Evolutionary conservation across 2,797 vertebrate species (phyloP), one percentile per base, ranked within the genome.

Genomic region (Ceryle rudis): DNA sequence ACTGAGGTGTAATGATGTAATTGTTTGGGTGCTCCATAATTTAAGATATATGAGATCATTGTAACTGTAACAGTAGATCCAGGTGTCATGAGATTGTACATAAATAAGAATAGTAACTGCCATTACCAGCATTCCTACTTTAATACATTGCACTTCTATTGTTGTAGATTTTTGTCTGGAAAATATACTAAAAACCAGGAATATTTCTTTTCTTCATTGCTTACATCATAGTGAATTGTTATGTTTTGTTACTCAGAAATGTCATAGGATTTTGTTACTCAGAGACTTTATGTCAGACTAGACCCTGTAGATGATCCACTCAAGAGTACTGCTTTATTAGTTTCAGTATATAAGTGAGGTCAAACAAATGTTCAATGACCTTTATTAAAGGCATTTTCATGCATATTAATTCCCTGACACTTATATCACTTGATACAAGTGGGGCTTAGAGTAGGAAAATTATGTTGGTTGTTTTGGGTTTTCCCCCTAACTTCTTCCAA

Each of bases 401-500:
- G 28, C 6, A 39, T 86, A 60, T 82, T 87, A 79, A 37, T 85
- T 85, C 31, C 26, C 72, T 85, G 33, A 55, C 31, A 51, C 2
- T 84, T 86, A 9, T 6, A 6, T 62, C 14, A 67, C 26, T 71
- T 78, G 41, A 74, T 60, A 16, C 18, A 77, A 58, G 16, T 19
- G 14, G 14, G 14, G 12, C 14, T 82, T 15, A 73, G 41, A 58
- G 74, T 54, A 84, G 5, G 15, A 79, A 93, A 69, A 71, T 39
- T 77, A 60, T 64, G 17, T 22, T 35, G 4, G 5, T 26, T 46
- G 10, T 1, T 35, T 86, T 28, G 5, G 0, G 11, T 15, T 9
- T 20, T 11, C 5, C 1, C 4, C 1, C 22, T 29, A 6, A 3
- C 5, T 3, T 0, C 29, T 42, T 67, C 20, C 23, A 82, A 78